Percentiles rank a stretch among this genome's conserved stretches.
phyloP scores from a whole-genome alignment of 1,140 invertebrate species.

The Eumeta japonica region DNA sequence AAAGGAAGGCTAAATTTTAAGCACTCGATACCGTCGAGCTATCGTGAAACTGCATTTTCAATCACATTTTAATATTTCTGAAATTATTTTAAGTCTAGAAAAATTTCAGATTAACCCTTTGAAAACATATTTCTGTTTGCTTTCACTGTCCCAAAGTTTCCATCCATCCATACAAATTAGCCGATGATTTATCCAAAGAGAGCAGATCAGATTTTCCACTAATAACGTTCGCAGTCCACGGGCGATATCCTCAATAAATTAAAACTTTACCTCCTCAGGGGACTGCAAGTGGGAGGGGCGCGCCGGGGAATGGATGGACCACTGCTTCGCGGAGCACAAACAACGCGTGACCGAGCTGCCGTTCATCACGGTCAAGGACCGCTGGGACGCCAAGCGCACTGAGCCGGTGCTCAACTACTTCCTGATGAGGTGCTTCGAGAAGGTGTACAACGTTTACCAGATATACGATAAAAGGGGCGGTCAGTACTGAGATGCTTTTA shows the following conservation, averaged over 20 bases:
- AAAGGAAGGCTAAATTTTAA: no score
- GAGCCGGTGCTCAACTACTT: slow-evolving; percentile 52
- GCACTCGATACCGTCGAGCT: no score
- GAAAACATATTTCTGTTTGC: neutral
- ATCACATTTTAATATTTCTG: no score
- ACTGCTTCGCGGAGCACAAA: slow-evolving; percentile 47
- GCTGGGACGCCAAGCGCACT: slow-evolving; percentile 44
- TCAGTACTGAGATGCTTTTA: slow-evolving; percentile 12
- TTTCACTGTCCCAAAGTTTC: neutral
- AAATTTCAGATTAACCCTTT: no score
- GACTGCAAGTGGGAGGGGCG: slow-evolving; percentile 49
- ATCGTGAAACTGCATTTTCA: no score
- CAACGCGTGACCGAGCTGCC: slow-evolving; percentile 46
- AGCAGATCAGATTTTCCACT: no score
- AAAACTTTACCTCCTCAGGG: slow-evolving; percentile 25
- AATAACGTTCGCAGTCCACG: neutral
- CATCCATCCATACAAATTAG: no score
- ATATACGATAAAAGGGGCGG: slow-evolving; percentile 54
- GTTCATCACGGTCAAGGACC: slow-evolving; percentile 51
- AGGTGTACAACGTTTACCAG: slow-evolving; percentile 53
- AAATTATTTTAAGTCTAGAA: no score
- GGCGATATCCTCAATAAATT: no score
- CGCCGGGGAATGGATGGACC: slow-evolving; percentile 54
- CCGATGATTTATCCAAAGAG: no score
- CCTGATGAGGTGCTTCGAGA: slow-evolving; percentile 46